Evolutionary conservation across 2,113 vertebrate genomes (phyloP), one percentile per base, ranked within the genome.

Genomic region (Dryoscopus gambensis): DNA sequence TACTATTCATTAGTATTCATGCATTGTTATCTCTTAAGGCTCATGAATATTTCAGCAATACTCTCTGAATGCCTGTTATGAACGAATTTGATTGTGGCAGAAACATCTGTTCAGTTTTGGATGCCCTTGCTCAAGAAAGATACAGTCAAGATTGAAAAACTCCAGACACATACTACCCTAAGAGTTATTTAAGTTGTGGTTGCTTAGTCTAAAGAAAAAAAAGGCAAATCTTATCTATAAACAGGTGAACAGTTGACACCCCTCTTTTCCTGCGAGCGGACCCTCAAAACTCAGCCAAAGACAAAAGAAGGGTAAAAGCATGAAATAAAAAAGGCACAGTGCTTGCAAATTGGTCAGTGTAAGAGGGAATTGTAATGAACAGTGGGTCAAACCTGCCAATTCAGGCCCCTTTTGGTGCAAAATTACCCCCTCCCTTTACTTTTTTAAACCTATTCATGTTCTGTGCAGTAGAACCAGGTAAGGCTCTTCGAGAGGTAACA

Each of bases 41-140:
- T 88, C 71, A 95, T 96, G 65, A 96, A 95, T 95, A 95, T 95
- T 96, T 96, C 90, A 92, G 77, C 49, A 71, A 76, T 40, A 77
- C 37, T 92, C 59, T 94, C 64, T 87, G 67, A 90, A 95, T 86
- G 84, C 42, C 65, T 92, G 50, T 76, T 93, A 93, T 28, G 50
- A 95, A 74, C 2, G 1, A 75, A 91, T 76, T 69, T 88, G 64
- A 89, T 81, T 93, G 69, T 76, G 33, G 39, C 30, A 89, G 79
- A 96, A 95, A 91, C 87, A 90, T 93, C 95, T 94, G 93, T 87
- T 92, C 77, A 30, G 23, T 77, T 93, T 93, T 96, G 47, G 35
- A 94, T 79, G 78, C 42, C 85, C 67, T 91, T 94, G 78, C 30
- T 83, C 52, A 60, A 70, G n/a, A 85, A 94, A 93, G 23, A 44